Percentiles rank a stretch among this genome's conserved stretches.
Conservation (phyloP, 2,797 vertebrate species). For the Pangasius macronema region DNA sequence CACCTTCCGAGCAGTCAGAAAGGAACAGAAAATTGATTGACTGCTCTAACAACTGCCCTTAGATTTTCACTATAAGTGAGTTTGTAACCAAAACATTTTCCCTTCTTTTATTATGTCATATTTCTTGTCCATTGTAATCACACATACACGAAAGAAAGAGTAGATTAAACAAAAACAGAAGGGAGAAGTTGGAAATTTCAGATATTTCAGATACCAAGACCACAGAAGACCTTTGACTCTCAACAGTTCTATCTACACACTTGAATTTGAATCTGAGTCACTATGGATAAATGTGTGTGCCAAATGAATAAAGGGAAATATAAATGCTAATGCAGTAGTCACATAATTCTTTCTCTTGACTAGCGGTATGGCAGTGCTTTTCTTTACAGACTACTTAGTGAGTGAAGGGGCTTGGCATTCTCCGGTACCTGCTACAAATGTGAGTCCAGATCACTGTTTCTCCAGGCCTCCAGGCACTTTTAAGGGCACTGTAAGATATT, state of each 20-base stretch:
- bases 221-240: constrained; percentile 2
- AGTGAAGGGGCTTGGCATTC: constrained; percentile 35
- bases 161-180: not conserved
- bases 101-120: not conserved
- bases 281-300: constrained; percentile 16
- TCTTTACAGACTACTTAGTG: constrained; percentile 34
- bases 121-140: not conserved
- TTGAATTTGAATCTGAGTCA: not conserved
- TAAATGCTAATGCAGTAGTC: constrained; percentile 22
- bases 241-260: not conserved
- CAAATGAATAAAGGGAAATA: constrained; percentile 17
- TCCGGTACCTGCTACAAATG: constrained; percentile 61
- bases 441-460: constrained; percentile 61
- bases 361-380: not conserved
- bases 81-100: not conserved
- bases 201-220: not conserved
- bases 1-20: too few species aligned
- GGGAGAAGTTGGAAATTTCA: not conserved
- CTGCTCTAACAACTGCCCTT: not conserved
- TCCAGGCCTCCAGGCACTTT: constrained; percentile 73
- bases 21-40: too few species aligned
- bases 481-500: constrained; percentile 75
- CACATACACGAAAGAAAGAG: not conserved
- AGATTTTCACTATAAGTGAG: not conserved
- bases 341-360: constrained; percentile 26